Conservation (phyloP, 2,797 vertebrate genomes). For the Silurus aristotelis region DNA sequence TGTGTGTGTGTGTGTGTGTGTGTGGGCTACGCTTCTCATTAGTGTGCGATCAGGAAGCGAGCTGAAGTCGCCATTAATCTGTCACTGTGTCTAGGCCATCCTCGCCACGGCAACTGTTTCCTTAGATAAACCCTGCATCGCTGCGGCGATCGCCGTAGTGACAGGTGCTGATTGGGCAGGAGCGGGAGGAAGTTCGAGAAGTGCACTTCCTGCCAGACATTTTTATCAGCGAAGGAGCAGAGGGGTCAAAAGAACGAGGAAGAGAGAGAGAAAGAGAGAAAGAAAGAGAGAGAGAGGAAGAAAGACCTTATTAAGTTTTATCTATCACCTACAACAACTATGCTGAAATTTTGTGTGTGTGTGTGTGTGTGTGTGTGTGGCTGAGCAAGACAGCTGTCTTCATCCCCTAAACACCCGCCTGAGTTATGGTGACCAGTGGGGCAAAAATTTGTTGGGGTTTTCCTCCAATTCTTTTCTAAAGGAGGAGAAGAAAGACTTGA, state of each 20-base stretch:
- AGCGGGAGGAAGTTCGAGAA: slow-evolving; percentile 84
- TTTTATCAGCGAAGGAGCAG: slow-evolving; percentile 76
- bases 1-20: slow-evolving; percentile 18
- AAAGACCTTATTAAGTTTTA: slow-evolving; percentile 45
- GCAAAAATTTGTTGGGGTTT: slow-evolving; percentile 46
- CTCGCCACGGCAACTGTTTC: slow-evolving; percentile 95
- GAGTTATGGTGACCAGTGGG: slow-evolving; percentile 67
- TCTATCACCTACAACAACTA: slow-evolving; percentile 25
- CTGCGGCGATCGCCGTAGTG: slow-evolving; percentile 67
- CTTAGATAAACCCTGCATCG: slow-evolving; percentile 93
- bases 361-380: slow-evolving; percentile 26
- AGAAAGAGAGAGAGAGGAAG: slow-evolving; percentile 60
- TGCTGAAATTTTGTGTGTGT: not conserved
- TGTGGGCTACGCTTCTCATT: slow-evolving; percentile 81
- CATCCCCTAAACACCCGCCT: slow-evolving; percentile 66
- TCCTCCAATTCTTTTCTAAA: slow-evolving; percentile 48
- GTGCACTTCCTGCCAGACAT: slow-evolving; percentile 76
- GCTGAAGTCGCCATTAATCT: slow-evolving; percentile 94
- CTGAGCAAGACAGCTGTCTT: slow-evolving; percentile 71
- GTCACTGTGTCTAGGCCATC: slow-evolving; percentile 93
- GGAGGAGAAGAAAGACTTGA: slow-evolving; percentile 54
- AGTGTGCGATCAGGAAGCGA: slow-evolving; percentile 98
- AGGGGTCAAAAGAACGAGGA: slow-evolving; percentile 66
- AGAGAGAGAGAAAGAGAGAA: slow-evolving; percentile 54
- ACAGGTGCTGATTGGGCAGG: slow-evolving; percentile 92